A percentile compares a stretch with the other conserved stretches of the same genome.
phyloP scores from a whole-genome alignment of 2,888 invertebrate genomes.

The Flexamia atlantica region DNA sequence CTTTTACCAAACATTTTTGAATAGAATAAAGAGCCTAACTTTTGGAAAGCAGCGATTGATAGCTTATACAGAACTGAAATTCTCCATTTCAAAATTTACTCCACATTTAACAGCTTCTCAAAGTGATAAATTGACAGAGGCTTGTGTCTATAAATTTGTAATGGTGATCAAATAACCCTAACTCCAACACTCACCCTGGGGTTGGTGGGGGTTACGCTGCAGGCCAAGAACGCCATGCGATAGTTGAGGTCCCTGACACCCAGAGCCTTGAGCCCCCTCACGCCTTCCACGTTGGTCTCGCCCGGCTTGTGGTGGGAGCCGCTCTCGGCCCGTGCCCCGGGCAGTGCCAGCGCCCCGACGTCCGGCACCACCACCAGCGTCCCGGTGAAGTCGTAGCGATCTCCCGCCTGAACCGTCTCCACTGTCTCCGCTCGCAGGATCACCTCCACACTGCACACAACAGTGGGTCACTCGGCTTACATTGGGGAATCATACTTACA shows the following conservation, averaged over 20 bases:
- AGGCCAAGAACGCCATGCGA: slow-evolving; percentile 95
- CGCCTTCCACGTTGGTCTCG: slow-evolving; percentile 89
- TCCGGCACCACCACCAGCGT: slow-evolving; percentile 98
- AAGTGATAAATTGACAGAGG: no score
- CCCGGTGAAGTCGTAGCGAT: slow-evolving; percentile 94
- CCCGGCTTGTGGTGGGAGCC: slow-evolving; percentile 85
- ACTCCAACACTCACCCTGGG: slow-evolving; percentile 83
- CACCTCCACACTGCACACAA: slow-evolving; percentile 85
- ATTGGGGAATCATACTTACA: no score
- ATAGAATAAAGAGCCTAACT: no score
- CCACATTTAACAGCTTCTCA: no score
- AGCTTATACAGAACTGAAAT: no score
- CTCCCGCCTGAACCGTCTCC: slow-evolving; percentile 95
- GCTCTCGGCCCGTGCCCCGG: slow-evolving; percentile 92
- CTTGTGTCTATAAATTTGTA: no score
- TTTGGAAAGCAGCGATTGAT: no score
- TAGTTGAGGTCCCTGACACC: slow-evolving; percentile 92
- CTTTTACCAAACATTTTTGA: no score
- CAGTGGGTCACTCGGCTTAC: not conserved
- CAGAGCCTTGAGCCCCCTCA: slow-evolving; percentile 90
- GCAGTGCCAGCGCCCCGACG: slow-evolving; percentile 90
- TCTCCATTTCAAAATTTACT: no score
- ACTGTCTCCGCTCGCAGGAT: slow-evolving; percentile 97
- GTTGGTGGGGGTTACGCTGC: slow-evolving; percentile 92
- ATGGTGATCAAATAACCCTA: no score